These are phyloP conservation scores for Rhabditoides inermis DNA, from an alignment of 2,888 invertebrate genomes.

Conservation along the genomic window DNA sequence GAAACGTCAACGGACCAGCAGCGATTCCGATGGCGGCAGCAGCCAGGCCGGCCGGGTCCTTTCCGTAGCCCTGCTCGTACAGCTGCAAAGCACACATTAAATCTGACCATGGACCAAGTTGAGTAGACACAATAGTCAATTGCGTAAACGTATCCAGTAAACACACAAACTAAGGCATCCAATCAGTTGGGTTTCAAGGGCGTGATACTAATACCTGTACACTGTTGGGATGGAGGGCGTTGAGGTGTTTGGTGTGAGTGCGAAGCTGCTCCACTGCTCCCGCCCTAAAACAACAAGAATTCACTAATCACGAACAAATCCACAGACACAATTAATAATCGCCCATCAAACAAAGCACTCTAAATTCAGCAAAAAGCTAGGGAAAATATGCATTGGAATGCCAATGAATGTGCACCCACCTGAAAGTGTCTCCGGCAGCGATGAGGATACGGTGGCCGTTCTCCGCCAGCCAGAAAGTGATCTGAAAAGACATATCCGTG, in stretches of 20 bases:
- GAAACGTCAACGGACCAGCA: conserved; percentile 20
- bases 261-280: conserved; percentile 96
- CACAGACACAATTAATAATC: too few relatives aligned
- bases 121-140: too few relatives aligned
- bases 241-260: conserved; percentile 83
- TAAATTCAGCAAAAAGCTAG: too few relatives aligned
- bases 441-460: conserved; percentile 89
- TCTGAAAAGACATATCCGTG: conserved; percentile 59
- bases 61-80: conserved; percentile 96
- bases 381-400: too few relatives aligned
- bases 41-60: conserved; percentile 96
- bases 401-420: neutral
- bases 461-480: conserved; percentile 97
- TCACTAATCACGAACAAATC: too few relatives aligned
- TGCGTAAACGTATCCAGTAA: too few relatives aligned
- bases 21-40: conserved; percentile 74
- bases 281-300: conserved; percentile 62
- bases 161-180: too few relatives aligned
- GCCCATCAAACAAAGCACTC: too few relatives aligned
- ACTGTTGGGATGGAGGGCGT: conserved; percentile 74
- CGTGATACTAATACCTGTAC: conserved; percentile 14
- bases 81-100: conserved; percentile 72
- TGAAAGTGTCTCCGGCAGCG: conserved; percentile 96
- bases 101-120: too few relatives aligned
- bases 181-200: too few relatives aligned